phyloP scores from a whole-genome alignment of 92 coral and sea anemone species.

The Actinernus sp. region DNA sequence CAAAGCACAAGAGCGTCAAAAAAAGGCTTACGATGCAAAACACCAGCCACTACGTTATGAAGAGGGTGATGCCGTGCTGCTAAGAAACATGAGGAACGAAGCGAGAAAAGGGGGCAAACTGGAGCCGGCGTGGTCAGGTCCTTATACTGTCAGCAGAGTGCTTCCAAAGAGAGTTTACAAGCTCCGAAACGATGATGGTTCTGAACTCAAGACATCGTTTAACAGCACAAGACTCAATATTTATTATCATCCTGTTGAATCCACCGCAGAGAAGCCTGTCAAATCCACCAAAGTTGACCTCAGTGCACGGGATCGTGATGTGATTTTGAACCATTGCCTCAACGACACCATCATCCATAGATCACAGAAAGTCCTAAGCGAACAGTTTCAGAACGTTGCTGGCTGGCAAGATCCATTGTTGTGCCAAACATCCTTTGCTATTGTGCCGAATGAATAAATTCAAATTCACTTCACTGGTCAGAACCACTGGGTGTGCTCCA shows the following conservation, averaged over 20 bases:
- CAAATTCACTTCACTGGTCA: slow-evolving; percentile 59
- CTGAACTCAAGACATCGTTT: slow-evolving; percentile 39
- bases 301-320: too few relatives aligned
- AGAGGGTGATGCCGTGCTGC: slow-evolving; percentile 49
- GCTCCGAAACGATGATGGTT: slow-evolving; percentile 53
- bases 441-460: slow-evolving; percentile 31
- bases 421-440: slow-evolving; percentile 37
- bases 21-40: slow-evolving; percentile 55
- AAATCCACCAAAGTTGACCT: too few relatives aligned
- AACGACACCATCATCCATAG: too few relatives aligned
- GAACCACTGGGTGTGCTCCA: slow-evolving; percentile 71
- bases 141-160: slow-evolving; percentile 31
- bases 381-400: too few relatives aligned
- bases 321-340: too few relatives aligned
- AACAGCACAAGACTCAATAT: slow-evolving; percentile 60
- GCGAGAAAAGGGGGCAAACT: slow-evolving; percentile 70
- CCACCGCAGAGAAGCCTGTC: too few relatives aligned
- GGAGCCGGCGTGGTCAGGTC: slow-evolving; percentile 61
- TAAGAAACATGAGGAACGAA: too few relatives aligned
- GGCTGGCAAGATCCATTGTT: slow-evolving; percentile 34
- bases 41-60: slow-evolving; percentile 35
- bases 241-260: slow-evolving; percentile 44
- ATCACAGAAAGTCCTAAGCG: too few relatives aligned
- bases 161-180: slow-evolving; percentile 40
- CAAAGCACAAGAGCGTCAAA: too few relatives aligned